These are phyloP conservation scores for Chloroceryle inda DNA, from an alignment of 2,797 vertebrate species.

Conservation along the genomic window DNA sequence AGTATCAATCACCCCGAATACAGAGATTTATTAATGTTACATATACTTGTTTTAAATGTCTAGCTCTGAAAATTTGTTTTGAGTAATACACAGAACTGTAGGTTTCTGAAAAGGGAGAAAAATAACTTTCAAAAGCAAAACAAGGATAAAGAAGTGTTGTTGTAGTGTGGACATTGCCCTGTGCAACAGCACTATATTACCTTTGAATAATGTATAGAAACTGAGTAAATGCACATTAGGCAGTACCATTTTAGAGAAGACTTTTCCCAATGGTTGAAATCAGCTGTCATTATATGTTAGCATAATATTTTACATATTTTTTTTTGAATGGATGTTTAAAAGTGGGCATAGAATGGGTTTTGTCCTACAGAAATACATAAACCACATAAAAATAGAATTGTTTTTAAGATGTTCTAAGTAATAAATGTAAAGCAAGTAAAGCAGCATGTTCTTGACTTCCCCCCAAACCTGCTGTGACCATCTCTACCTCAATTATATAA, in stretches of 20 bases:
- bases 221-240: background rate
- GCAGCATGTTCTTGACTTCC: background rate
- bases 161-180: background rate
- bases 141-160: background rate
- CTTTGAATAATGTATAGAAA: background rate
- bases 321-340: background rate
- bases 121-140: background rate
- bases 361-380: background rate
- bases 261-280: background rate
- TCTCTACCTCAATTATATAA: background rate
- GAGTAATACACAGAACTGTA: background rate
- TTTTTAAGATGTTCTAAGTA: background rate
- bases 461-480: background rate
- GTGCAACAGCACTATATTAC: background rate
- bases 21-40: background rate
- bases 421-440: background rate
- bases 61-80: too few relatives aligned
- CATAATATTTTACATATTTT: background rate
- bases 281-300: background rate
- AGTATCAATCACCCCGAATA: background rate
- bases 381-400: background rate
- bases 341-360: background rate
- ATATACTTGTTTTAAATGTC: background rate
- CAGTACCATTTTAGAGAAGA: background rate
- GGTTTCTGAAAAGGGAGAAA: background rate